These are phyloP conservation scores for Pampus argenteus DNA, from an alignment of 2,797 vertebrate species.

Conservation along the genomic window DNA sequence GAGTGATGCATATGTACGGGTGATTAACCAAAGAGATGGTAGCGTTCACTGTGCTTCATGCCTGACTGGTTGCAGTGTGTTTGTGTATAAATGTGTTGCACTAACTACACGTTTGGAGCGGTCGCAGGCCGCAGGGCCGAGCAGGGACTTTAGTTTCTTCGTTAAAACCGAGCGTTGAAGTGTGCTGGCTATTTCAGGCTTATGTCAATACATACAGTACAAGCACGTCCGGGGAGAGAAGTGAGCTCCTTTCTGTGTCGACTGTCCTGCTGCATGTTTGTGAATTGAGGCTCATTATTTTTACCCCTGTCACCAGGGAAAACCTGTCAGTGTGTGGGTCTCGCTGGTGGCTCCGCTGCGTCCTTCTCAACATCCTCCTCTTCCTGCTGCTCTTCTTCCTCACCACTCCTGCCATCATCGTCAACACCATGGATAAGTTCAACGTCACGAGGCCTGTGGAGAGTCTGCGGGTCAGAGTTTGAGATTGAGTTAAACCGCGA, in stretches of 20 bases:
- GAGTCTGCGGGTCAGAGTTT: conserved; percentile 89
- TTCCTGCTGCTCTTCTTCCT: conserved; percentile 98
- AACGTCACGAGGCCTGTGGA: conserved; percentile 96
- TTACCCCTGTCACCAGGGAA: conserved; percentile 85
- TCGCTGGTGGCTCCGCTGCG: conserved; percentile 93
- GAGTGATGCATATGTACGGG: conserved; percentile 59
- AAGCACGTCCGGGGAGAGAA: conserved; percentile 21
- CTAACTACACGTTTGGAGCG: conserved; percentile 24
- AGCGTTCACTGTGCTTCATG: conserved; percentile 44
- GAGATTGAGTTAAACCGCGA: not conserved
- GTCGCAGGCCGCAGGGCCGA: conserved; percentile 10
- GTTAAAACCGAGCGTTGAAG: conserved; percentile 58
- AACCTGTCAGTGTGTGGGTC: conserved; percentile 93
- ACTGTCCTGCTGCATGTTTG: conserved; percentile 29
- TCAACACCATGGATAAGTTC: conserved; percentile 99
- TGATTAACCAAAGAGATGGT: conserved; percentile 49
- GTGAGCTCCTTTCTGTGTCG: conserved; percentile 25
- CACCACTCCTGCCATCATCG: conserved; percentile 96
- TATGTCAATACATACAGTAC: conserved; percentile 30
- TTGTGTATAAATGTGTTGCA: conserved; percentile 35
- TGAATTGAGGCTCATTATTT: conserved; percentile 46
- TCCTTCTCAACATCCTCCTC: conserved; percentile 93
- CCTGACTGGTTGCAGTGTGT: conserved; percentile 42
- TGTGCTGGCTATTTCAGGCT: conserved; percentile 56
- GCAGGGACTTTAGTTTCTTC: conserved; percentile 51